Evolutionary conservation across 2,888 invertebrate genomes (phyloP).

Genomic region (Halictus quadricinctus): DNA sequence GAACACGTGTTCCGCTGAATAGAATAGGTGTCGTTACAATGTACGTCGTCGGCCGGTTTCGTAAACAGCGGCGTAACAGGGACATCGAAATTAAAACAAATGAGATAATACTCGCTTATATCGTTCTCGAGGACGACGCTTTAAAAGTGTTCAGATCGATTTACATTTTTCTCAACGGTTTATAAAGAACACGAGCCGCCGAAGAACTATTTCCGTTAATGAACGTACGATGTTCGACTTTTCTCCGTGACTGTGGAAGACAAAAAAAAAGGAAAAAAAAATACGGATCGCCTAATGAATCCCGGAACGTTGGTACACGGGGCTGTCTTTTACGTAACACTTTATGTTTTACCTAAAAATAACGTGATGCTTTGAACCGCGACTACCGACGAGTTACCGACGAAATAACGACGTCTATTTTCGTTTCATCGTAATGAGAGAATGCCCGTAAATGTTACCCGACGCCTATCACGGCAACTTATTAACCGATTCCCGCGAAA

Average conservation of each 20-base stretch:
- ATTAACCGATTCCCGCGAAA: slow-evolving; percentile 7
- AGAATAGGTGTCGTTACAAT: slow-evolving; percentile 34
- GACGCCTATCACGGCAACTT: slow-evolving; percentile 5
- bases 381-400: slow-evolving; percentile 63
- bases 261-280: background rate
- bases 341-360: slow-evolving; percentile 72
- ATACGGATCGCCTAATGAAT: slow-evolving; percentile 54
- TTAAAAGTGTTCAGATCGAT: background rate
- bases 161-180: background rate
- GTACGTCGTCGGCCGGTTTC: background rate
- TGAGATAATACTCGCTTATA: background rate
- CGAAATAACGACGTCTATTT: slow-evolving; percentile 73
- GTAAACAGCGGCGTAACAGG: background rate
- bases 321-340: slow-evolving; percentile 70
- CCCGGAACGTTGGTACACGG: slow-evolving; percentile 54
- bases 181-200: no score
- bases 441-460: slow-evolving; percentile 47
- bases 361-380: slow-evolving; percentile 67
- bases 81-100: background rate
- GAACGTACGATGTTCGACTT: slow-evolving; percentile 18
- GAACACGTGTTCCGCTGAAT: slow-evolving; percentile 60
- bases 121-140: background rate
- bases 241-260: background rate
- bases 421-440: slow-evolving; percentile 68
- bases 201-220: background rate